These are phyloP conservation scores for Lepilemur septentrionalis DNA, from an alignment of 2,797 vertebrate species.

Conservation along the genomic window DNA sequence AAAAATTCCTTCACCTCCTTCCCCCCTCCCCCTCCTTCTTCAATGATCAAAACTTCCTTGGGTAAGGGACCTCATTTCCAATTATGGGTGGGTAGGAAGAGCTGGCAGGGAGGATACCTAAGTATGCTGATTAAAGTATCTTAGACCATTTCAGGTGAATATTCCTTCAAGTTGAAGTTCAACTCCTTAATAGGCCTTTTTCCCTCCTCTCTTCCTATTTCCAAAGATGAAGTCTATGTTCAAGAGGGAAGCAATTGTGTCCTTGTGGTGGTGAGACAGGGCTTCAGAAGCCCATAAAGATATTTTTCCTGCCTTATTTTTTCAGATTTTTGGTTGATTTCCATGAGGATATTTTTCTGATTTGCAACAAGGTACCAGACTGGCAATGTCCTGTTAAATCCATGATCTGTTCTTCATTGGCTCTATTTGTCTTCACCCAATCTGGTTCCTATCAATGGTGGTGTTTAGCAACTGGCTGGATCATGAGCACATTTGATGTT, in stretches of 20 bases:
- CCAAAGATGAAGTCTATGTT: neutral
- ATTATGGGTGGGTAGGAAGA: neutral
- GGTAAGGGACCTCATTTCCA: neutral
- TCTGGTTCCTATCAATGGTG: neutral
- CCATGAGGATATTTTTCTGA: neutral
- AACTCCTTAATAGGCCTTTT: neutral
- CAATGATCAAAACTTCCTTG: neutral
- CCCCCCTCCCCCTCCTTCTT: neutral
- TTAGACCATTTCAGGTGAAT: neutral
- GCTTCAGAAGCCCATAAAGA: too few relatives aligned
- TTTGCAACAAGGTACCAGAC: neutral
- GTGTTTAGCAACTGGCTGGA: neutral
- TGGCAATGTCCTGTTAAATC: neutral
- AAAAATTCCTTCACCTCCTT: neutral
- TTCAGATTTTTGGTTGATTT: neutral
- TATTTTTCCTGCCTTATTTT: neutral
- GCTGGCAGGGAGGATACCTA: neutral
- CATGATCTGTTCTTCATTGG: neutral
- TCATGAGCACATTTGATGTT: neutral
- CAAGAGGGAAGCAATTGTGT: neutral
- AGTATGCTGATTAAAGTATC: neutral
- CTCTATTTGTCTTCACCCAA: neutral
- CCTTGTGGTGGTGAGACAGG: neutral
- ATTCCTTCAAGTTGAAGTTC: neutral
- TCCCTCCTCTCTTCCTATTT: neutral